Percentiles rank a stretch among this genome's conserved stretches.
Conservation (phyloP, 2,113 vertebrate species). For the Brachionichthys hirsutus region DNA sequence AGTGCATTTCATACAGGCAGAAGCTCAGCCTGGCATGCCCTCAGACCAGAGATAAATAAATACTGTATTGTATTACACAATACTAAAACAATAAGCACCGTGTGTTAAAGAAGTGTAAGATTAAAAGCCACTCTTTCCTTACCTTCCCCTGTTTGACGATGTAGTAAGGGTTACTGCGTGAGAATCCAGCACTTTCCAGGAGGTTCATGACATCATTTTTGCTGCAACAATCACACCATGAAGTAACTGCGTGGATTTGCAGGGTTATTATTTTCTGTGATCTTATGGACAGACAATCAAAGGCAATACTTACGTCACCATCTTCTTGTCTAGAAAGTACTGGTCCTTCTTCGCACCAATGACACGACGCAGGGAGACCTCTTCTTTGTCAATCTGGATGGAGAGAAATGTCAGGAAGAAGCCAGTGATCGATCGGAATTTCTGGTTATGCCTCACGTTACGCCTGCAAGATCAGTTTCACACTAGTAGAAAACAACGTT, state of each 20-base stretch:
- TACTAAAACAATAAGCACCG: background rate
- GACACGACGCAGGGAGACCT: conserved; percentile 97
- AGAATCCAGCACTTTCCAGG: conserved; percentile 98
- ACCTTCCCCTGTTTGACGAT: conserved; percentile 99
- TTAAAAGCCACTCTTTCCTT: conserved; percentile 59
- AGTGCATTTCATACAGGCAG: no score
- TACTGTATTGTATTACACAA: background rate
- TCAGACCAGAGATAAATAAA: background rate
- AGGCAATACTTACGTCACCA: conserved; percentile 92
- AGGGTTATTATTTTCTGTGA: conserved; percentile 15
- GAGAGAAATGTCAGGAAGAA: conserved; percentile 14
- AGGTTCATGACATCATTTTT: conserved; percentile 99
- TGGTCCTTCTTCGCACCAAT: conserved; percentile 99
- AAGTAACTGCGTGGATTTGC: conserved; percentile 17
- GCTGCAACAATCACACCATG: conserved; percentile 74
- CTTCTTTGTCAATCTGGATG: conserved; percentile 95
- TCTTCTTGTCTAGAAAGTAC: conserved; percentile 99
- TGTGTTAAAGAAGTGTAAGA: background rate
- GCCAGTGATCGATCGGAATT: conserved; percentile 11
- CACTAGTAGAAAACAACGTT: background rate
- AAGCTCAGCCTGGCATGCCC: no score
- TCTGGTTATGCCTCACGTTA: conserved; percentile 13
- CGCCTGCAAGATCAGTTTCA: conserved; percentile 17
- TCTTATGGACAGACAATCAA: background rate
- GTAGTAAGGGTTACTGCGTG: conserved; percentile 98